These are phyloP conservation scores for Liodrosophila aerea DNA, from an alignment of 2,888 invertebrate genomes.

Conservation along the genomic window DNA sequence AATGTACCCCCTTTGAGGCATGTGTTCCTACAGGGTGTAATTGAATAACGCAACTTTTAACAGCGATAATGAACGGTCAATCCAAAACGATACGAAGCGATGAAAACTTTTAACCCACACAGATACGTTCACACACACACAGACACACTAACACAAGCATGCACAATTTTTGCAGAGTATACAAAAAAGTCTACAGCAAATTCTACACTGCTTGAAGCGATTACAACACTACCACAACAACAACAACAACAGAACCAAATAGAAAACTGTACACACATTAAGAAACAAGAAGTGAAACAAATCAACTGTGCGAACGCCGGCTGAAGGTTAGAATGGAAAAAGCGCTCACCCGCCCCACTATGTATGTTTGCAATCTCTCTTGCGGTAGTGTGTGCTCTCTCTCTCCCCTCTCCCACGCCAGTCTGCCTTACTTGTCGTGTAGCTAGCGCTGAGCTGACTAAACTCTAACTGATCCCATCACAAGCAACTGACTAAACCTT, in stretches of 20 bases:
- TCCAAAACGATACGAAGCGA: constrained; percentile 3
- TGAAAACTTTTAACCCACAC: constrained; percentile 11
- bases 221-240: constrained; percentile 41
- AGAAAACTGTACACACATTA: constrained; percentile 26
- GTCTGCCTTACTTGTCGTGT: no score
- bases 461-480: constrained; percentile 46
- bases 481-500: constrained; percentile 53
- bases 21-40: constrained; percentile 8
- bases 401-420: no score
- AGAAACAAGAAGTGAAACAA: constrained; percentile 20
- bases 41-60: constrained; percentile 4
- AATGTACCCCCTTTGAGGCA: background rate
- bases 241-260: constrained; percentile 33
- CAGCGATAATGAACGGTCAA: constrained; percentile 20
- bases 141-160: background rate
- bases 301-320: constrained; percentile 18
- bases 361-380: constrained; percentile 24
- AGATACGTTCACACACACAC: background rate
- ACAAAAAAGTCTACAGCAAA: constrained; percentile 9
- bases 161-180: constrained; percentile 13
- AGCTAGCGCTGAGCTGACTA: constrained; percentile 48
- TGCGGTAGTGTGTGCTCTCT: background rate
- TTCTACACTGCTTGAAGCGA: constrained; percentile 27
- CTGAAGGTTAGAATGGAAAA: constrained; percentile 40
- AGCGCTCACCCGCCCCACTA: constrained; percentile 62